Base-by-base conservation (phyloP, 2,888 invertebrate species). In the Ophonus ardosiacus region DNA sequence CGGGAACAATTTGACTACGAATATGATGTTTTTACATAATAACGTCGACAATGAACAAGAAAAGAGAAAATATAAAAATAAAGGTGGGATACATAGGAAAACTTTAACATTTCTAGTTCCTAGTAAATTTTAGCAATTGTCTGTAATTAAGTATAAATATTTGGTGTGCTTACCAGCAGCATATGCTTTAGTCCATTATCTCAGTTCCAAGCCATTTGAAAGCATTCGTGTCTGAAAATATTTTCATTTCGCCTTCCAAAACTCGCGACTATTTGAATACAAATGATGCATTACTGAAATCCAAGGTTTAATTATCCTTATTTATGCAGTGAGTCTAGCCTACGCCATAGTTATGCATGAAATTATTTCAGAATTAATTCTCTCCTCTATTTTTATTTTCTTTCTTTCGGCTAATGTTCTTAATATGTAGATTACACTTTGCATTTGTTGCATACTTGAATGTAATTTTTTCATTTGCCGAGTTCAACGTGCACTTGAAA, bases 281-380 rank as follows among this genome's bases (percentile, higher is more conserved):
- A 80, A 80, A 80, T 80, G 59, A 76, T 80, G 80, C 61, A 80
- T 80, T 80, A 80, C 61, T 80, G n/a, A 61, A 61, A 80, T 80
- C 80, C 80, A 38, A 43, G 59, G 59, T 38, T 81, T 81, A 81
- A 81, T 81, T 81, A 81, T 63, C 51, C 38, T 81, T 57, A 81
- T 81, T 81, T 81, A 81, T 81, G 24, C 56, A 81, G 24, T 65
- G 43, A 10, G 81, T 81, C 63, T 65, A 65, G 65, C 68, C 65
- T 65, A 65, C 81, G 65, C 24, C 68, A 65, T 51, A 51, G 51
- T 81, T 65, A 80, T 80, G 80, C 61, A 63, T 51, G 65, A 51
- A 81, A 81, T 81, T 81, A 81, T 65, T 81, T 81, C 63, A 7
- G 43, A 57, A 78, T 78, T 78, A 57, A 78, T 78, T 57, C 24